These are phyloP conservation scores for Theonella swinhoei DNA, from an alignment of 37 sponge, comb jelly and placozoan species.

Conservation along the genomic window DNA sequence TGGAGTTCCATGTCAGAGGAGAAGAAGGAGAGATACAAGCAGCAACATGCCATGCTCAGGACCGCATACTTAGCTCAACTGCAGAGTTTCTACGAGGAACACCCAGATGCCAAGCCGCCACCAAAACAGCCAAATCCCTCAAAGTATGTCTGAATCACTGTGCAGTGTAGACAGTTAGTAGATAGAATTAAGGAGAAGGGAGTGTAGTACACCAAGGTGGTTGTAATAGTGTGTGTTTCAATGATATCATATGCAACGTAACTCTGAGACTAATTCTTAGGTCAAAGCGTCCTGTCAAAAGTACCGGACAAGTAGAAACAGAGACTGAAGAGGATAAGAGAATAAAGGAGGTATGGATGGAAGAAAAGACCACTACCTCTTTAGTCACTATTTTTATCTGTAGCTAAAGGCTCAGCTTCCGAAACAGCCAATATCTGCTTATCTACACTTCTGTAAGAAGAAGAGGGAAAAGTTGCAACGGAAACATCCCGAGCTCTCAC, in stretches of 20 bases:
- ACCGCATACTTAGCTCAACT: constrained; percentile 19
- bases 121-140: not conserved
- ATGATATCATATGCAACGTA: not conserved
- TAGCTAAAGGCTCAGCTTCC: constrained; percentile 44
- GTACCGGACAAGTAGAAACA: not conserved
- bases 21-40: constrained; percentile 35
- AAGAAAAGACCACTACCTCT: not conserved
- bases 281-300: not conserved
- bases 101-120: constrained; percentile 35
- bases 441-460: constrained; percentile 53
- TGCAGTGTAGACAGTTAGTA: no score
- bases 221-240: not conserved
- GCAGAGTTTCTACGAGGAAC: constrained; percentile 36
- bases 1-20: constrained; percentile 27
- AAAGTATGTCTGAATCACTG: no score
- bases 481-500: constrained; percentile 49
- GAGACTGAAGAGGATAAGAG: constrained; percentile 1
- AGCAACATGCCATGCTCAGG: constrained; percentile 7
- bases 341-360: constrained; percentile 3
- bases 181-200: no score
- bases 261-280: no score
- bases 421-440: constrained; percentile 54
- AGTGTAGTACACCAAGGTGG: no score
- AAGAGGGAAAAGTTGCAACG: constrained; percentile 39
- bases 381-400: not conserved